A percentile compares a stretch with the other conserved stretches of the same genome.
phyloP scores from a whole-genome alignment of 2,113 vertebrate species.

The Rhineura floridana region DNA sequence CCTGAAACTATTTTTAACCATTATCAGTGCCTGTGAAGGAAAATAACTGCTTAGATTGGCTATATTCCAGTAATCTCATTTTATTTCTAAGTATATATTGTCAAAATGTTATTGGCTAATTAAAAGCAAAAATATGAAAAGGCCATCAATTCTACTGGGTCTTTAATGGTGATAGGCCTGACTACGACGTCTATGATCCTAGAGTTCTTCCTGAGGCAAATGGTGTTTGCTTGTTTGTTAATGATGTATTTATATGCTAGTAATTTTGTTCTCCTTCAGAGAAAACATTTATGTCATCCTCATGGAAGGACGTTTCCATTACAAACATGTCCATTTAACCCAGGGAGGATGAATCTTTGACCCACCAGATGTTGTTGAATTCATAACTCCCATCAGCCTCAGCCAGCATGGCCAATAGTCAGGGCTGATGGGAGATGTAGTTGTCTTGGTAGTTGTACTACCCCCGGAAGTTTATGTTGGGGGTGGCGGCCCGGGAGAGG shows the following conservation, averaged over 20 bases:
- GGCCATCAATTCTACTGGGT: background rate
- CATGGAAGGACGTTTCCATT: background rate
- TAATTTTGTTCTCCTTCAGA: background rate
- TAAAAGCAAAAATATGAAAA: background rate
- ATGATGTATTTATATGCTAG: too few relatives aligned
- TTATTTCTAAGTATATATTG: background rate
- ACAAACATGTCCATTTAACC: background rate
- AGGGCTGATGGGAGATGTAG: too few relatives aligned
- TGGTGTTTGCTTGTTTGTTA: too few relatives aligned
- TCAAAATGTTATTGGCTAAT: background rate
- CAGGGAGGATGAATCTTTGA: too few relatives aligned
- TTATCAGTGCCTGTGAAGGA: background rate
- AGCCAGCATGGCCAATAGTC: too few relatives aligned
- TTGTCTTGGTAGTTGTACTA: too few relatives aligned
- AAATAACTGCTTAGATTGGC: background rate
- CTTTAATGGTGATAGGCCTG: background rate
- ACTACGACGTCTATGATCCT: background rate
- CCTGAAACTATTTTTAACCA: conserved; percentile 12
- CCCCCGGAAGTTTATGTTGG: too few relatives aligned
- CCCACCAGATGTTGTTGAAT: too few relatives aligned
- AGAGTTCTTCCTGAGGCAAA: background rate
- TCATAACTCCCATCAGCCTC: too few relatives aligned
- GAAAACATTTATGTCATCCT: background rate
- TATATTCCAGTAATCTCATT: background rate
- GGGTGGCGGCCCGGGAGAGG: too few relatives aligned